Evolutionary conservation across 2,888 invertebrate species (phyloP).

Genomic region (Tenthredo distinguenda): DNA sequence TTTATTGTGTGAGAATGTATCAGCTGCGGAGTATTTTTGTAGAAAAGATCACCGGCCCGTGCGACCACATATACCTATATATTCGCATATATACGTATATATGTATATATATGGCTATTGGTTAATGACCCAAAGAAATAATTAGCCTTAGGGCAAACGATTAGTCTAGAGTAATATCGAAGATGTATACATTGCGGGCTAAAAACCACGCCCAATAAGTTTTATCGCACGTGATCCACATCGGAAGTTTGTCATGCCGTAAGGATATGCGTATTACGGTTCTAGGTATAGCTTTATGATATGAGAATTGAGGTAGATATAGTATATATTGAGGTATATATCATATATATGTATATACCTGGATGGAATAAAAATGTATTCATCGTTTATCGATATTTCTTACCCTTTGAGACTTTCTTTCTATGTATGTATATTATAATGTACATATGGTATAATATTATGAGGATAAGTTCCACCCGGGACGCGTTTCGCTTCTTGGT

Average conservation of each 20-base stretch:
- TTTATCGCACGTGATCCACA: conserved; percentile 3
- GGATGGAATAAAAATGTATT: neutral
- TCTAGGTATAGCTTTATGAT: neutral
- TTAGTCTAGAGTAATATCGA: conserved; percentile 7
- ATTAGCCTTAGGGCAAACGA: conserved; percentile 16
- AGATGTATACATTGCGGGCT: conserved; percentile 12
- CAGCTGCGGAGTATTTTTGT: neutral
- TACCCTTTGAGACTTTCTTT: neutral
- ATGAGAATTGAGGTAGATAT: neutral
- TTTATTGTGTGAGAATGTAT: neutral
- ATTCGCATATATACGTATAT: neutral
- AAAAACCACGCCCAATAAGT: conserved; percentile 22
- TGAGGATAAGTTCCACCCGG: conserved; percentile 12
- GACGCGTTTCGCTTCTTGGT: conserved; percentile 38
- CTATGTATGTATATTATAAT: neutral
- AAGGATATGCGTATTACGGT: neutral
- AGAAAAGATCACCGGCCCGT: no score
- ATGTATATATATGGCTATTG: neutral
- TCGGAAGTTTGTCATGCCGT: neutral
- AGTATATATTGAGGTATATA: neutral
- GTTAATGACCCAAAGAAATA: conserved; percentile 34
- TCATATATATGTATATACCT: neutral
- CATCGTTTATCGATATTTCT: conserved; percentile 2
- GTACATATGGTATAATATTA: conserved; percentile 3
- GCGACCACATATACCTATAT: no score